phyloP scores from a whole-genome alignment of 2,888 invertebrate genomes.

The Tanypteryx hageni region DNA sequence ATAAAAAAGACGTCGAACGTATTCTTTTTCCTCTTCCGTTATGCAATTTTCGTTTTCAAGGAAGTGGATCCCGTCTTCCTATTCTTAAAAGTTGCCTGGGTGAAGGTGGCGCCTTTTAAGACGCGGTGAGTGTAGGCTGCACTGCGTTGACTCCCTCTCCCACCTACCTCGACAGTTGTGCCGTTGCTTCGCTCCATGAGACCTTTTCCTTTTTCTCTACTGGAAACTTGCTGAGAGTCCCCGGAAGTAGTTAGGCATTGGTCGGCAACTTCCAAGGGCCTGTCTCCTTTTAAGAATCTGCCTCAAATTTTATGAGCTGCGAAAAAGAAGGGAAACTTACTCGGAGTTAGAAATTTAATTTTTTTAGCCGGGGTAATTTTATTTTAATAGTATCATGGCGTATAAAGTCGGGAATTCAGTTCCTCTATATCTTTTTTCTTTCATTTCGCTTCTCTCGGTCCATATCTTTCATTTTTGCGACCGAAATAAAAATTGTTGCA shows the following conservation, averaged over 20 bases:
- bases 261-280: conserved; percentile 54
- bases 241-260: conserved; percentile 62
- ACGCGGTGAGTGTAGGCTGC: conserved; percentile 11
- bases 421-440: too few species aligned
- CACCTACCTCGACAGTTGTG: neutral
- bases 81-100: neutral
- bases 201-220: conserved; percentile 8
- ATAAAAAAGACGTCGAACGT: neutral
- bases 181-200: neutral
- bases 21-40: neutral
- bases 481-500: too few species aligned
- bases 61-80: conserved; percentile 34
- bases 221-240: conserved; percentile 30
- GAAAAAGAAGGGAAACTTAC: conserved; percentile 56
- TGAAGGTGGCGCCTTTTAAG: conserved; percentile 45
- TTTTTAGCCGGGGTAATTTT: conserved; percentile 21
- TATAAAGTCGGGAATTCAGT: conserved; percentile 14
- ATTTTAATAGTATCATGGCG: conserved; percentile 47
- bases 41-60: conserved; percentile 53
- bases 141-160: conserved; percentile 15
- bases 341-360: conserved; percentile 36
- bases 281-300: conserved; percentile 43
- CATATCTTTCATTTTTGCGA: too few species aligned
- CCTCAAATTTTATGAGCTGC: conserved; percentile 44
- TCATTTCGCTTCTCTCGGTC: too few species aligned